Conservation (phyloP, 1,140 invertebrate genomes). For the Tetraneura akinire region DNA sequence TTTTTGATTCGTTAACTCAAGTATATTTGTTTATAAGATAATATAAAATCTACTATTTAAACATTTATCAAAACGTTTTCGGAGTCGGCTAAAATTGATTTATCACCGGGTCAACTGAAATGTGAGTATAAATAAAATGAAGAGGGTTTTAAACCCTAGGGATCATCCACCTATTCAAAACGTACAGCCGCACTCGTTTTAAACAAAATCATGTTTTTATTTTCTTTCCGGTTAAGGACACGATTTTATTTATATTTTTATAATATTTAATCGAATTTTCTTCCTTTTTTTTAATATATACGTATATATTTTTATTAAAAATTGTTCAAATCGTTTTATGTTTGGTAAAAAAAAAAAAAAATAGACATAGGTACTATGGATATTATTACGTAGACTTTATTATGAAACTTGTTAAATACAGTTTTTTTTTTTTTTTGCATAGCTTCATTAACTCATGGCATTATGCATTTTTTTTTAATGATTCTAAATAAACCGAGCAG, state of each 20-base stretch:
- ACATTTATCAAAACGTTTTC: neutral
- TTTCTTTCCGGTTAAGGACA: neutral
- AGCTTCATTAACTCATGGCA: neutral
- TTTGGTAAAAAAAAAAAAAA: neutral
- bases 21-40: neutral
- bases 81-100: constrained; percentile 1
- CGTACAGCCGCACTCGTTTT: neutral
- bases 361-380: no score
- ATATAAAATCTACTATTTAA: neutral
- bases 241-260: neutral
- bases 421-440: neutral
- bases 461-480: neutral
- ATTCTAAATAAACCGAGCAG: no score
- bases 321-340: neutral
- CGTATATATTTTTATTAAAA: neutral
- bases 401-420: neutral
- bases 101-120: neutral
- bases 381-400: neutral
- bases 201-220: neutral
- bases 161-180: neutral
- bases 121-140: neutral
- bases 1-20: no score
- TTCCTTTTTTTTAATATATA: neutral
- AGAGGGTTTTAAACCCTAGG: neutral
- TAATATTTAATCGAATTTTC: neutral